Evolutionary conservation across 2,797 vertebrate genomes (phyloP).

Genomic region (Chloroceryle amazona): DNA sequence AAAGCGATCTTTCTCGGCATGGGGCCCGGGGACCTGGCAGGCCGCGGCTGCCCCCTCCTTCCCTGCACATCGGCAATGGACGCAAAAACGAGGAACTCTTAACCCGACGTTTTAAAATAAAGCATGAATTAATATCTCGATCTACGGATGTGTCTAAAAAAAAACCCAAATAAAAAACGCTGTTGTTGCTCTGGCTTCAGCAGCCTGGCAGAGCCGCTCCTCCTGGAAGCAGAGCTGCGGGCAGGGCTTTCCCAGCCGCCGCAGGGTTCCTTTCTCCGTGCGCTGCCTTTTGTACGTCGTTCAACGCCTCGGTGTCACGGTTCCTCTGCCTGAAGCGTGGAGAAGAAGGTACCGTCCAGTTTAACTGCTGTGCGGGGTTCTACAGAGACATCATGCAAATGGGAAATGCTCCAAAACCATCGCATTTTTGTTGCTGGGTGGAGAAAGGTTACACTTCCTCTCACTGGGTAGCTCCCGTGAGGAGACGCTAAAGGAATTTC

Average conservation of each 20-base stretch:
- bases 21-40: too few species aligned
- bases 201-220: background rate
- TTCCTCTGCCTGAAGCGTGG: fast-evolving
- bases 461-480: background rate
- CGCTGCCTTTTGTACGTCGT: background rate
- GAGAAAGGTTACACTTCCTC: background rate
- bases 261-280: fast-evolving
- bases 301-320: fast-evolving
- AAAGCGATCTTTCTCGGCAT: background rate
- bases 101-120: background rate
- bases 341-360: background rate
- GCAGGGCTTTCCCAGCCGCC: background rate
- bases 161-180: background rate
- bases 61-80: background rate
- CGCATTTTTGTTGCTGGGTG: background rate
- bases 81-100: background rate
- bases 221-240: fast-evolving
- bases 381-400: background rate
- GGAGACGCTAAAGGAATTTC: background rate
- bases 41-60: background rate
- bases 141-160: background rate
- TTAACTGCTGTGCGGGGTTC: too few species aligned
- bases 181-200: background rate
- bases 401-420: background rate
- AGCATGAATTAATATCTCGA: background rate